phyloP scores from a whole-genome alignment of 2,797 vertebrate species.

The Cryptoblepharus egeriae region DNA sequence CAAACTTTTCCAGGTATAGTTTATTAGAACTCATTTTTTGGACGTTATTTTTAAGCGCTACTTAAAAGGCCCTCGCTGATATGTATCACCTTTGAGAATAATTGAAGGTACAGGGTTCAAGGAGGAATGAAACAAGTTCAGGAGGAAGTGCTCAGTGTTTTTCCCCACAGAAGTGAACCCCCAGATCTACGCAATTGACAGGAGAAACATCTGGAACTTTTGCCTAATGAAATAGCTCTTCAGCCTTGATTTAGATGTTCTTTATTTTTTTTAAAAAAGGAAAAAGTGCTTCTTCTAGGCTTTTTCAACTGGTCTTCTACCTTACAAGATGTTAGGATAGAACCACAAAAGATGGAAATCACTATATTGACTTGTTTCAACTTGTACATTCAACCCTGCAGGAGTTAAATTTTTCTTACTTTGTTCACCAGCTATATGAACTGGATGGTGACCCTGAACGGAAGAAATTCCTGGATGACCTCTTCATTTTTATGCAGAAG shows the following conservation, averaged over 20 bases:
- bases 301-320: not conserved
- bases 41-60: too few species aligned
- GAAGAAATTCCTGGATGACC: conserved; percentile 83
- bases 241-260: not conserved
- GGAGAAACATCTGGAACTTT: not conserved
- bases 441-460: conserved; percentile 82
- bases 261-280: too few species aligned
- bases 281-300: not conserved
- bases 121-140: not conserved
- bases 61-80: too few species aligned
- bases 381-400: accelerated
- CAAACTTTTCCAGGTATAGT: too few species aligned
- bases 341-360: not conserved
- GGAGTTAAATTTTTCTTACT: not conserved
- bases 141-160: not conserved
- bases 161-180: not conserved
- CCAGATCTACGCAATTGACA: not conserved
- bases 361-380: not conserved
- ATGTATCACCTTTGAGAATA: too few species aligned
- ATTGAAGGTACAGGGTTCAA: too few species aligned
- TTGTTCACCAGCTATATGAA: conserved; percentile 78
- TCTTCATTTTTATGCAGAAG: conserved; percentile 85
- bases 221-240: accelerated
- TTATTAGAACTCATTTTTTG: too few species aligned
- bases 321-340: not conserved